Evolutionary conservation across 2,113 vertebrate genomes (phyloP).

Genomic region (Narcine bancroftii): DNA sequence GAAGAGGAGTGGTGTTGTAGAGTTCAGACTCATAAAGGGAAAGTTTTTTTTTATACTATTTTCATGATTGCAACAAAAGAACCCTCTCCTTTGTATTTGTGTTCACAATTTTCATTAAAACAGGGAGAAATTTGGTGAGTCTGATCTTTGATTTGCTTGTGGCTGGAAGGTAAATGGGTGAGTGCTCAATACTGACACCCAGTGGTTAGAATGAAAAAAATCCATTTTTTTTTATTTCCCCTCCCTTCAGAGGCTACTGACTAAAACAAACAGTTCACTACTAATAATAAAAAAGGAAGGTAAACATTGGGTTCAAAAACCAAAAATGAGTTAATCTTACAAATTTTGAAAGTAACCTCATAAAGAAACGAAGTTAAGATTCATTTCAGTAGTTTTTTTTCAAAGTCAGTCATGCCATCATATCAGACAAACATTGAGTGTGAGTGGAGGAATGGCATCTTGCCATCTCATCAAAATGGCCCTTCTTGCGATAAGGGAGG

Average conservation of each 20-base stretch:
- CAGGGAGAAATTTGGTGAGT: neutral
- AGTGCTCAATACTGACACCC: neutral
- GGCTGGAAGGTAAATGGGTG: neutral
- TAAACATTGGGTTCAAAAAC: too few species aligned
- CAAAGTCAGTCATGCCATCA: too few species aligned
- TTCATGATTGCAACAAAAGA: neutral
- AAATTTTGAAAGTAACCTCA: too few species aligned
- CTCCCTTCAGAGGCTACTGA: too few species aligned
- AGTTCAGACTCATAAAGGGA: neutral
- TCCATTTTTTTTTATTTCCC: too few species aligned
- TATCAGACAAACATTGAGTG: too few species aligned
- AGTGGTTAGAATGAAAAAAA: neutral
- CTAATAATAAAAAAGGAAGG: conserved; percentile 37
- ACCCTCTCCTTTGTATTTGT: neutral
- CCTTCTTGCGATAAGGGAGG: too few species aligned
- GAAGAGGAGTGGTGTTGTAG: neutral
- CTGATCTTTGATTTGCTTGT: neutral
- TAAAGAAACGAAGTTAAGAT: too few species aligned
- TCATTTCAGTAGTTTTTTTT: too few species aligned
- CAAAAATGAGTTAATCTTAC: too few species aligned
- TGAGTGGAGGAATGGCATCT: too few species aligned
- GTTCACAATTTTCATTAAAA: neutral
- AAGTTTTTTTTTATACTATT: neutral
- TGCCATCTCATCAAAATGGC: too few species aligned
- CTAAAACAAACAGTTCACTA: neutral